Conservation (phyloP, 1,140 invertebrate species). For the Drosophila repleta region DNA sequence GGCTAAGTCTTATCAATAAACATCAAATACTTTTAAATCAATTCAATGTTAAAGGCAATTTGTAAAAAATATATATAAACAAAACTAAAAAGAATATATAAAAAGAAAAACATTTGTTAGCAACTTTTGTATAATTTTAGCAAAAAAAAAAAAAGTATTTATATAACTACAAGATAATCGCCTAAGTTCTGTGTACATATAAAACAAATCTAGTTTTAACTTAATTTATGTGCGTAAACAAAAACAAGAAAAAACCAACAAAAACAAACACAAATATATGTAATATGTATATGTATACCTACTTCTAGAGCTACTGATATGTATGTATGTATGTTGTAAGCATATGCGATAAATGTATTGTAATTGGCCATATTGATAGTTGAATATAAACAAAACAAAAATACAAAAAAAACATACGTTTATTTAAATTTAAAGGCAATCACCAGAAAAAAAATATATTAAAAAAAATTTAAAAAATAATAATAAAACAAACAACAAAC, state of each 20-base stretch:
- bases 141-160: constrained; percentile 47
- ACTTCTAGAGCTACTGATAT: constrained; percentile 30
- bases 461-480: constrained; percentile 56
- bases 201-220: constrained; percentile 69
- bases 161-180: constrained; percentile 45
- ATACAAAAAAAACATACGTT: constrained; percentile 45
- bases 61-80: constrained; percentile 64
- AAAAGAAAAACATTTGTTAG: constrained; percentile 49
- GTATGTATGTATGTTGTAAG: constrained; percentile 56
- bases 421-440: constrained; percentile 83
- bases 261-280: constrained; percentile 50
- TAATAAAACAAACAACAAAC: constrained; percentile 32
- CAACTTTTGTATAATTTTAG: constrained; percentile 59
- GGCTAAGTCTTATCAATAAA: constrained; percentile 71
- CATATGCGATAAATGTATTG: constrained; percentile 80
- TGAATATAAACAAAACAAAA: constrained; percentile 75
- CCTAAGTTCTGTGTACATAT: constrained; percentile 67
- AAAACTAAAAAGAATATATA: constrained; percentile 23
- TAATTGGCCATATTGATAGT: constrained; percentile 84
- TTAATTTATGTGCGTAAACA: constrained; percentile 66
- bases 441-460: constrained; percentile 74
- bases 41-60: constrained; percentile 80
- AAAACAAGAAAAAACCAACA: constrained; percentile 47
- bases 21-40: constrained; percentile 64
- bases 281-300: constrained; percentile 42